These are phyloP conservation scores for Deilephila porcellus DNA, from an alignment of 2,888 invertebrate genomes.

Conservation along the genomic window DNA sequence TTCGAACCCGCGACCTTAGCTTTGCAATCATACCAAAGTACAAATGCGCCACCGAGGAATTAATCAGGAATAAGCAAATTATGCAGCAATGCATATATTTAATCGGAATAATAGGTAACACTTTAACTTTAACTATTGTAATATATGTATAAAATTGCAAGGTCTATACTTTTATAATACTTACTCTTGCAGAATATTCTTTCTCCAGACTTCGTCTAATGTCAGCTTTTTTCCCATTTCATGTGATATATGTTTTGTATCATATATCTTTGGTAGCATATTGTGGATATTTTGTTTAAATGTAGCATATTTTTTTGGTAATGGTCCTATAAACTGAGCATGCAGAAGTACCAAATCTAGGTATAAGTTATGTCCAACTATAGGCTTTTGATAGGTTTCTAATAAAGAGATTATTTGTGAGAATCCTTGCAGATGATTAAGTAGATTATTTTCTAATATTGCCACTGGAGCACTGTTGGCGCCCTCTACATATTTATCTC, in stretches of 20 bases:
- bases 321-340: slow-evolving; percentile 88
- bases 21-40: no score
- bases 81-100: no score
- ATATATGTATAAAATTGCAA: no score
- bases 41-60: no score
- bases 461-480: slow-evolving; percentile 65
- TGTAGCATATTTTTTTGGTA: slow-evolving; percentile 86
- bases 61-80: no score
- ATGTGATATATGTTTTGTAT: slow-evolving; percentile 89
- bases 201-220: slow-evolving; percentile 79
- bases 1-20: no score
- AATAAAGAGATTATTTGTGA: slow-evolving; percentile 87
- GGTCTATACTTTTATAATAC: slow-evolving; percentile 40
- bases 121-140: no score
- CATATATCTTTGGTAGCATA: slow-evolving; percentile 88
- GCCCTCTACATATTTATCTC: slow-evolving; percentile 70
- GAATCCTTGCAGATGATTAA: slow-evolving; percentile 86
- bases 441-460: slow-evolving; percentile 77
- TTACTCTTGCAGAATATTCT: slow-evolving; percentile 81
- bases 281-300: slow-evolving; percentile 87
- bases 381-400: slow-evolving; percentile 86
- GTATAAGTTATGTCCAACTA: slow-evolving; percentile 91
- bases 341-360: slow-evolving; percentile 89
- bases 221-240: slow-evolving; percentile 75
- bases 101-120: no score